Base-by-base conservation (phyloP, 1,140 invertebrate species). In the Planococcus citri region DNA sequence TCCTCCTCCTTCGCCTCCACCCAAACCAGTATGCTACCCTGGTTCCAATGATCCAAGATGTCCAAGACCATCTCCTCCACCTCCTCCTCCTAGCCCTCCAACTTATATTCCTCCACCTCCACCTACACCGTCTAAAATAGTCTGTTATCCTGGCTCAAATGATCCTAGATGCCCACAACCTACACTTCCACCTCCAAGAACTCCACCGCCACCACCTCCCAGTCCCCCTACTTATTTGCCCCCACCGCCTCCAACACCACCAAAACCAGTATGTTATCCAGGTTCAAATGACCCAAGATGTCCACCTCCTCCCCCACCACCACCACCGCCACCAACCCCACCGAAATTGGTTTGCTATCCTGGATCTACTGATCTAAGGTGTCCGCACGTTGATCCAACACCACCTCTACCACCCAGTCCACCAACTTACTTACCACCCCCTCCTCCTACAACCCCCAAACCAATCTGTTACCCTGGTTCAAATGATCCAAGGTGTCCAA, bases 131-230 rank as follows among this genome's bases (percentile, higher is more conserved):
- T n/a, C n/a, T n/a, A n/a, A n/a, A n/a, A 74, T 75, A 20, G 72
- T 70, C 1, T 81, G 81, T 71, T 78, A 75, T 70, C 80, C 79
- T 2, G 81, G 82, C 22, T 79, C 78, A 12, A 75, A 71, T 0
- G 81, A 83, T 74, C 76, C 80, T 24, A 73, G 80, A 20, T 82
- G 81, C 74, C 79, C 79, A 17, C 77, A 75, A 71, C 75, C 78
- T 1, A 76, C 83, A 72, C 78, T 79, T 27, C 76, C 41, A 22
- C n/a, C 68, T 72, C 37, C 68, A n/a, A n/a, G n/a, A n/a, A n/a
- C 71, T 21, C 37, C 60, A 12, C 61, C 72, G 61, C 72, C 71
- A 71, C 72, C 72, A 60, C 71, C 60, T 27, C 70, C 71, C 9
- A 58, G 71, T 68, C 71, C 73, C 72, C 71, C 73, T 29, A 70